Base-by-base conservation (phyloP, 2,113 vertebrate genomes). In the Coreoperca whiteheadi region DNA sequence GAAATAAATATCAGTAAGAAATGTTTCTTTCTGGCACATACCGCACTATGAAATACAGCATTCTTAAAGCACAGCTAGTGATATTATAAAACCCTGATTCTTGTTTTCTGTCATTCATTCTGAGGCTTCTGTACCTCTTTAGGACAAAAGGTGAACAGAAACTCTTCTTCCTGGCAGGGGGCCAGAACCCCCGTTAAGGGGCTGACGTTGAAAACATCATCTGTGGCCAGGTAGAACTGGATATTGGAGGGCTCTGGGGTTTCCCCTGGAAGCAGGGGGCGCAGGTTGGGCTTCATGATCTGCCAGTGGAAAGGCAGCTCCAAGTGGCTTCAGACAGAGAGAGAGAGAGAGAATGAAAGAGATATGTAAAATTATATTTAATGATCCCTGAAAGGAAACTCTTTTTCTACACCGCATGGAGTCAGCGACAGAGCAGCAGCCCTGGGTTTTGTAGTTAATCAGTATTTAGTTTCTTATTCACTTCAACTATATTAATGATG, bases 301-400 rank as follows among this genome's bases (percentile, higher is more conserved):
- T 96, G 95, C 97, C 98, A 99, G 85, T 95, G 95, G 91, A 97
- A 99, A 16, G 96, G 93, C 90, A 99, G 94, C 78, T 97, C 96
- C 92, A 98, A n/a, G 0, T 96, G 95, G 57, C 98, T 99, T 91
- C 23, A 85, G 74, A 11, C 72, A 50, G 0, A 79, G 2, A 75
- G 28, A 81, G 48, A 81, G 48, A 73, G 25, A 4, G 18, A 79
- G 16, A 64, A 10, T 61, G n/a, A 46, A 28, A 43, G 11, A 54
- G 8, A 78, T 2, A 70, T 0, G 59, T 37, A 72, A 82, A 16
- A 10, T 70, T 56, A 48, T 61, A 73, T 71, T 39, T 56, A 66
- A 32, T 50, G 28, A 67, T 73, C 16, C 48, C 25, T 2, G 16
- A 41, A 30, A 54, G 30, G 7, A 28, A 75, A 64, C 21, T 43